Base-by-base conservation (phyloP, 2,113 vertebrate species). In the Xenopus tropicalis region DNA sequence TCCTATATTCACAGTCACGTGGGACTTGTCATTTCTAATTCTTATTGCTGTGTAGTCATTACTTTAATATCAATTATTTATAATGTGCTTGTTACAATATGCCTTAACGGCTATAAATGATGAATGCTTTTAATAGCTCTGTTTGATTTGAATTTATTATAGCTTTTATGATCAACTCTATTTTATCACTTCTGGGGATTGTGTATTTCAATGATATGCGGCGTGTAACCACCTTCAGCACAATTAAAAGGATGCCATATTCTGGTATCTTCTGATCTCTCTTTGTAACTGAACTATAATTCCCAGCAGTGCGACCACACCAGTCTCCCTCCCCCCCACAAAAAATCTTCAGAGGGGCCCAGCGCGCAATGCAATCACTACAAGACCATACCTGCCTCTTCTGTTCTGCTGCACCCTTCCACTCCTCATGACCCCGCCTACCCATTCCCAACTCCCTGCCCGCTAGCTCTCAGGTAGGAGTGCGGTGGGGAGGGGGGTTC, bases 41-140 rank as follows among this genome's bases (percentile, higher is more conserved):
- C 19, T 54, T 17, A 54, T 54, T 54, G 52, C 52, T 54, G 19
- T 54, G 52, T n/a, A 54, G 52, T 54, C 52, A 54, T 54, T 54
- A 54, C 17, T 54, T n/a, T n/a, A 54, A n/a, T 54, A 54, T 54
- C 52, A 54, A 54, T 54, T 54, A 54, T 54, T 54, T 54, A 54
- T n/a, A 54, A 17, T n/a, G 8, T 54, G 52, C 52, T 54, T 54
- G 52, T 54, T 54, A 54, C 52, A 54, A 17, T 54, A 54, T 54
- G 52, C 17, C 52, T n/a, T 54, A n/a, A 54, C 52, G 9, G 52
- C 52, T 54, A 17, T 54, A n/a, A 17, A 54, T 54, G 52, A 54
- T 54, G 52, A 54, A 54, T 54, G 52, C 9, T 54, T 54, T 54
- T 54, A 54, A 54, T 54, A 54, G 52, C 19, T 54, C 52, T 10